Evolutionary conservation across 2,113 vertebrate species (phyloP).

Genomic region (Cryptomyrus ogoouensis): DNA sequence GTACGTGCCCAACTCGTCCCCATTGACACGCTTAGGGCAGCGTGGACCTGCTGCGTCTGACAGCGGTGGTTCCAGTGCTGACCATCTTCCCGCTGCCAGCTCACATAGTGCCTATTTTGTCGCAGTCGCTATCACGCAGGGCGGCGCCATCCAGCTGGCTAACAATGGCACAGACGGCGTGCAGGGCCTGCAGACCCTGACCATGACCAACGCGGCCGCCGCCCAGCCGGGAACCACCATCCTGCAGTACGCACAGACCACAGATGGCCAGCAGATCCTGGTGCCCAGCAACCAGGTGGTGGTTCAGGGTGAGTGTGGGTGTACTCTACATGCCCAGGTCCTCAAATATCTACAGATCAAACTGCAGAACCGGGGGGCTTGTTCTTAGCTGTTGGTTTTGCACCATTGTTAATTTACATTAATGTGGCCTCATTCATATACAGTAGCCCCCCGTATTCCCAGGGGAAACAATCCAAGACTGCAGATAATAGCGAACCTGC

Average conservation of each 20-base stretch:
- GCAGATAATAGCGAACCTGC: background rate
- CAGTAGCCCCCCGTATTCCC: background rate
- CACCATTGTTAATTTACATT: background rate
- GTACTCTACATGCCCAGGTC: background rate
- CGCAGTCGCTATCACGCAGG: slow-evolving; percentile 95
- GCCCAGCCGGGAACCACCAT: slow-evolving; percentile 87
- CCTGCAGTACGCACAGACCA: slow-evolving; percentile 96
- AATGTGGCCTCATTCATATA: background rate
- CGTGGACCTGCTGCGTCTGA: background rate
- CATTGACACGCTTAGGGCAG: background rate
- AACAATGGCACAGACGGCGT: slow-evolving; percentile 96
- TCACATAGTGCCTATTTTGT: slow-evolving; percentile 5
- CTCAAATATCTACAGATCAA: background rate
- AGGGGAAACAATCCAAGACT: background rate
- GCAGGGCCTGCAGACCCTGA: slow-evolving; percentile 89
- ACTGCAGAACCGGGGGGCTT: background rate
- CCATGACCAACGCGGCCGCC: slow-evolving; percentile 85
- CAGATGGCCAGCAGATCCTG: slow-evolving; percentile 94
- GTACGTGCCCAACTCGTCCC: slow-evolving; percentile 60
- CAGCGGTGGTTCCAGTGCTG: background rate
- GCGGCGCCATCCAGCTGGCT: slow-evolving; percentile 93
- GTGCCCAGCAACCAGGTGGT: slow-evolving; percentile 98
- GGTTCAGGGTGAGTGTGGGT: slow-evolving; percentile 81
- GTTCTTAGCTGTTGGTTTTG: background rate
- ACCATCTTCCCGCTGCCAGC: background rate